Percentiles rank a stretch among this genome's conserved stretches.
These are phyloP conservation scores for Rhimphoctona megacephalus DNA, from an alignment of 2,888 invertebrate species.

Conservation along the genomic window DNA sequence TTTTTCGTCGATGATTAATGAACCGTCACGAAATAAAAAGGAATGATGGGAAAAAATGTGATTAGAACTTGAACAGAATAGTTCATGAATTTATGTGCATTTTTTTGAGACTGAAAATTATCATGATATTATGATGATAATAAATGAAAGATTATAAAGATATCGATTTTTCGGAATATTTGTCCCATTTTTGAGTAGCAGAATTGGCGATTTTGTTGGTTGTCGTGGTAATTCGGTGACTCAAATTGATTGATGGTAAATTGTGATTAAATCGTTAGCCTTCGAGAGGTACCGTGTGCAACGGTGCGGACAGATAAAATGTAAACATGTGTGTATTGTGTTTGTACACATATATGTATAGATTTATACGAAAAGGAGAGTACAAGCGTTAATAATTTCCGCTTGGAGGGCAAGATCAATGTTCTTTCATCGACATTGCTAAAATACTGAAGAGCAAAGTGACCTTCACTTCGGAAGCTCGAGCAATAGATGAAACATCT, in stretches of 20 bases:
- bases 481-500: background rate
- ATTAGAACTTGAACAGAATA: background rate
- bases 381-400: slow-evolving; percentile 32
- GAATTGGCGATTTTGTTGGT: background rate
- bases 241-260: slow-evolving; percentile 18
- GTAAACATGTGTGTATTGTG: background rate
- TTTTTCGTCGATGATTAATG: too few relatives aligned
- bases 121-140: too few relatives aligned
- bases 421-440: slow-evolving; percentile 40
- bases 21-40: too few relatives aligned
- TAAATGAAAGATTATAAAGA: background rate
- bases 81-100: background rate
- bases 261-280: slow-evolving; percentile 48
- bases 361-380: slow-evolving; percentile 20
- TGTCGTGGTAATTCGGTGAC: slow-evolving; percentile 27
- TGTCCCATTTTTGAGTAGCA: background rate
- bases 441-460: slow-evolving; percentile 2
- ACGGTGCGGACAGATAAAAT: slow-evolving; percentile 53
- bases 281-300: slow-evolving; percentile 57
- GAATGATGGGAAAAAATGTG: background rate
- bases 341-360: background rate
- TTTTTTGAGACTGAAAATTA: background rate
- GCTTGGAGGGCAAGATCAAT: slow-evolving; percentile 62
- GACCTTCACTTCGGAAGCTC: background rate
- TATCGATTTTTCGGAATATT: background rate